These are phyloP conservation scores for Lumbricus terrestris DNA, from an alignment of 2,888 invertebrate genomes.

Conservation along the genomic window DNA sequence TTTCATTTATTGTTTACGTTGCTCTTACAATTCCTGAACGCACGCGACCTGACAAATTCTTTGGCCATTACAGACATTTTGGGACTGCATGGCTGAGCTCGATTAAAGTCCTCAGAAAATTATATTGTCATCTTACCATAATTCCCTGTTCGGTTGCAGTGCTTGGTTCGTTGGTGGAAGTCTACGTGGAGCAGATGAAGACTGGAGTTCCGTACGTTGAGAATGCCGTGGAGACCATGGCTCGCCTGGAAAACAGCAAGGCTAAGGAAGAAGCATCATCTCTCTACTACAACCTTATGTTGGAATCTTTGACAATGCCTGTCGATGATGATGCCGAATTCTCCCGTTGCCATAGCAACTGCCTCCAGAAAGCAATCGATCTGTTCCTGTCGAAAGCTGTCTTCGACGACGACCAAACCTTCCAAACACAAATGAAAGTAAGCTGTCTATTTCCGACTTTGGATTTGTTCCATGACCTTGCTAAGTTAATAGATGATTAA, in stretches of 20 bases:
- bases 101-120: no score
- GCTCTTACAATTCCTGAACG: no score
- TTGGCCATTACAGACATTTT: no score
- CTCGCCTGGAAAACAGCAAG: slow-evolving; percentile 4
- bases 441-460: not conserved
- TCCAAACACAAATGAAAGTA: slow-evolving; percentile 7
- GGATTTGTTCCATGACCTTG: not conserved
- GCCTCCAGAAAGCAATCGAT: not conserved
- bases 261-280: not conserved
- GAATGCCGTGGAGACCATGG: slow-evolving; percentile 10
- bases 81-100: no score
- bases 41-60: no score
- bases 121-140: no score
- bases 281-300: not conserved
- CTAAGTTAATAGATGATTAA: no score
- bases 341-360: slow-evolving; percentile 5
- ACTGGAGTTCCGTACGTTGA: not conserved
- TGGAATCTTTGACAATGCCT: not conserved
- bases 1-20: no score
- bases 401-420: not conserved
- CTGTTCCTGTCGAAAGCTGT: slow-evolving; percentile 7
- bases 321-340: slow-evolving; percentile 1
- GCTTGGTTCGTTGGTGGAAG: not conserved
- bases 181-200: slow-evolving; percentile 6
- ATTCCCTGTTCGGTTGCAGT: no score